These are phyloP conservation scores for Nomada lathburiana DNA, from an alignment of 2,888 invertebrate species.

Conservation along the genomic window DNA sequence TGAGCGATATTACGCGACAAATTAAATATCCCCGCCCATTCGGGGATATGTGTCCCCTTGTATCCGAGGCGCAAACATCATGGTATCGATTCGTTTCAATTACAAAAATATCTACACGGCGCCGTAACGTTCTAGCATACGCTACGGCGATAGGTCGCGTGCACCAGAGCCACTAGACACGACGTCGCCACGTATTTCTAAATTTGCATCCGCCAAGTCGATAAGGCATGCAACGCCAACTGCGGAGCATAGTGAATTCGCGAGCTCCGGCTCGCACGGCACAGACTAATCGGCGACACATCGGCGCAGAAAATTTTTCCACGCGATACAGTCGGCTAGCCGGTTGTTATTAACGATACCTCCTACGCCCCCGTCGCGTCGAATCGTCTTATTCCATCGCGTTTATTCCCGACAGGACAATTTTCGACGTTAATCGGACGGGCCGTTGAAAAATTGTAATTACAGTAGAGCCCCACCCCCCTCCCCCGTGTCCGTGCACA, in stretches of 20 bases:
- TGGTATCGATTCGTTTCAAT: conserved; percentile 68
- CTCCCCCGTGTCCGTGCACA: too few relatives aligned
- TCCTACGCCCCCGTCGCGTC: not conserved
- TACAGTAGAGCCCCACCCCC: too few relatives aligned
- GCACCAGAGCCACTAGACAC: conserved; percentile 65
- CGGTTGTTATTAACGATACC: conserved; percentile 17
- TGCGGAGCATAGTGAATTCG: conserved; percentile 40
- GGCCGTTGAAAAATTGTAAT: conserved; percentile 4
- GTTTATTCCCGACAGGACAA: not conserved
- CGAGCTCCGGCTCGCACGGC: conserved; percentile 22
- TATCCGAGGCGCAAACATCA: conserved; percentile 19
- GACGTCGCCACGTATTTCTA: conserved; percentile 70
- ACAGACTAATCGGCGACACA: conserved; percentile 63
- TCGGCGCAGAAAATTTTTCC: conserved; percentile 56
- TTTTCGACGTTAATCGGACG: not conserved
- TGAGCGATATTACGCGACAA: not conserved
- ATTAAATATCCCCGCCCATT: conserved; percentile 7
- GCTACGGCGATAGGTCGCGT: conserved; percentile 60
- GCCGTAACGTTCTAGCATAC: not conserved
- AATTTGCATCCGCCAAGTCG: conserved; percentile 68
- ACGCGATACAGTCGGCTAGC: conserved; percentile 27
- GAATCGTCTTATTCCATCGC: not conserved
- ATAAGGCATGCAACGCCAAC: conserved; percentile 65
- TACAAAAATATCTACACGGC: conserved; percentile 63
- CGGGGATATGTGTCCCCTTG: too few relatives aligned